Percentiles rank a stretch among this genome's conserved stretches.
Evolutionary conservation across 64 coral and sea anemone species (phyloP).

Genomic region (Stylophora pistillata): DNA sequence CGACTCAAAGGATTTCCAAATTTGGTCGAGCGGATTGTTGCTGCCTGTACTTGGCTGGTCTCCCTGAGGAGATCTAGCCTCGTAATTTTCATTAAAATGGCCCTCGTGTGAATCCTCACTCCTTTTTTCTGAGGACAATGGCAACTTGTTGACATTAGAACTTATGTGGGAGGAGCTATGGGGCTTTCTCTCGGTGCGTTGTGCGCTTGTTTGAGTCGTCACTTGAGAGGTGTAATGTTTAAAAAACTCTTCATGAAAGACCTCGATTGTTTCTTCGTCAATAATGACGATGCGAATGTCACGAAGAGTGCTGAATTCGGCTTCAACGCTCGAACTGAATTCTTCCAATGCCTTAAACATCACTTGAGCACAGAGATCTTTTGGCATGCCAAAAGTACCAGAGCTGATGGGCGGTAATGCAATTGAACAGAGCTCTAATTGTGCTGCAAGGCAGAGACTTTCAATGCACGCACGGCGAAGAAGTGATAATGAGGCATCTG

Average conservation of each 20-base stretch:
- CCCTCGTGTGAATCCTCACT: no score
- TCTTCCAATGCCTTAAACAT: conserved; percentile 53
- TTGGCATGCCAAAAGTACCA: conserved; percentile 60
- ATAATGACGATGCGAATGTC: conserved; percentile 76
- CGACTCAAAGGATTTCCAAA: background rate
- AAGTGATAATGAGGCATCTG: background rate
- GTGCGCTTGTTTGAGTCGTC: background rate
- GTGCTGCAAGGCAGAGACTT: conserved; percentile 10
- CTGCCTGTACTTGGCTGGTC: background rate
- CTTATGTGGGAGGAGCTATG: no score
- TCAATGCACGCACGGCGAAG: conserved; percentile 1
- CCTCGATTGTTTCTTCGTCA: conserved; percentile 33
- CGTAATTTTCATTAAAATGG: no score
- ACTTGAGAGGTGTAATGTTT: conserved; percentile 31
- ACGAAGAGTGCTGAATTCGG: background rate
- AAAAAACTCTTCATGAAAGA: conserved; percentile 59
- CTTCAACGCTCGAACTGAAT: background rate
- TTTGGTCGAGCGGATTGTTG: background rate
- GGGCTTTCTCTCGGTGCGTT: background rate
- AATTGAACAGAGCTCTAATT: conserved; percentile 26
- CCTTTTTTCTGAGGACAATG: no score
- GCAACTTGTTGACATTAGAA: no score
- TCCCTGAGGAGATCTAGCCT: background rate
- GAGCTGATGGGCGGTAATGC: conserved; percentile 72
- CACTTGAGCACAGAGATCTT: conserved; percentile 50